phyloP scores from a whole-genome alignment of 2,888 invertebrate genomes.

The Leptopilina myrica region DNA sequence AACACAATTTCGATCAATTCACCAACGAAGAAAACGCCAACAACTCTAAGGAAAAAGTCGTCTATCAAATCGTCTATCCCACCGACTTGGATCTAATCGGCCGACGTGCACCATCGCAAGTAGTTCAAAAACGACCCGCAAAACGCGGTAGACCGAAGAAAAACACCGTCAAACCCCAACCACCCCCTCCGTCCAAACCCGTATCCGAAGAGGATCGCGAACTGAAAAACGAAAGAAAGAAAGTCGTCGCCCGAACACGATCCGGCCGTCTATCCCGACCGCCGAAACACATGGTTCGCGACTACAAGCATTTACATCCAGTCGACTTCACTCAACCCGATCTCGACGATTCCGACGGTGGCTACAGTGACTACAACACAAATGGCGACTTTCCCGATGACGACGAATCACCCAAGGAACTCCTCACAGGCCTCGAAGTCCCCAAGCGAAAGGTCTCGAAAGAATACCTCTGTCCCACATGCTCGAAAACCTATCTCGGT shows the following conservation, averaged over 20 bases:
- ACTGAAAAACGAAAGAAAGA: conserved; percentile 76
- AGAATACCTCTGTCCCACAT: conserved; percentile 80
- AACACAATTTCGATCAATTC: background rate
- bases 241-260: conserved; percentile 78
- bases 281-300: conserved; percentile 80
- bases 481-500: conserved; percentile 82
- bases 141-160: conserved; percentile 72
- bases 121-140: conserved; percentile 64
- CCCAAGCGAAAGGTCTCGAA: conserved; percentile 77
- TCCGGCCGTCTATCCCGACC: conserved; percentile 80
- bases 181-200: conserved; percentile 59
- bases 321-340: conserved; percentile 79
- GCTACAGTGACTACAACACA: conserved; percentile 79
- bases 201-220: conserved; percentile 67
- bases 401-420: conserved; percentile 68
- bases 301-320: conserved; percentile 80
- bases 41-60: conserved; percentile 78
- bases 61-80: conserved; percentile 69
- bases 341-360: conserved; percentile 80
- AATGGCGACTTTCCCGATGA: conserved; percentile 67
- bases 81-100: background rate
- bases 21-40: conserved; percentile 71
- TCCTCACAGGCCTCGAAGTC: conserved; percentile 69
- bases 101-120: background rate
- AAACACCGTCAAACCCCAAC: conserved; percentile 60